Evolutionary conservation across 2,113 vertebrate genomes (phyloP).

Genomic region (Elanoides forficatus): DNA sequence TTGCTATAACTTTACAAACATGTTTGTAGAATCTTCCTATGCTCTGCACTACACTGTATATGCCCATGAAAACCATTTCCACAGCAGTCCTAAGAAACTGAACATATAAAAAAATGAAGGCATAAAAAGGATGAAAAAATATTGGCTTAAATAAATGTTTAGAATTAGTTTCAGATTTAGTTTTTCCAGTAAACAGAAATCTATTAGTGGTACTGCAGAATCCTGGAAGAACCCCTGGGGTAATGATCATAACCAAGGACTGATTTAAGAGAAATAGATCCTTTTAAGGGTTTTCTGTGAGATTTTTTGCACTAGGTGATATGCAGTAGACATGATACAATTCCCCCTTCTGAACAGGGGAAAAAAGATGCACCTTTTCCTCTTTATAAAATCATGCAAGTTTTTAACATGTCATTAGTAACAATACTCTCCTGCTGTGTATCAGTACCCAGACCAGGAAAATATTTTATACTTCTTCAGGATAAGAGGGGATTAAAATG

Average conservation of each 20-base stretch:
- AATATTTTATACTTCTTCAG: background rate
- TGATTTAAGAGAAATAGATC: background rate
- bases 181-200: background rate
- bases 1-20: background rate
- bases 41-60: background rate
- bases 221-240: background rate
- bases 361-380: background rate
- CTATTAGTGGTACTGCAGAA: background rate
- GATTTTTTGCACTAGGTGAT: background rate
- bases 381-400: background rate
- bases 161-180: background rate
- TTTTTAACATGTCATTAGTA: background rate
- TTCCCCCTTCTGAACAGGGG: background rate
- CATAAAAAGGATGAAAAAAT: background rate
- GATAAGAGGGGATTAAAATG: background rate
- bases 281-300: background rate
- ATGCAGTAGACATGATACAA: background rate
- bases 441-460: background rate
- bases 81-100: background rate
- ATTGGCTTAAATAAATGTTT: background rate
- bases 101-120: background rate
- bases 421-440: background rate
- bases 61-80: background rate
- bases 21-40: background rate
- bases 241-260: background rate